Evolutionary conservation across 2,888 invertebrate genomes (phyloP).

Genomic region (Pammene fasciana): DNA sequence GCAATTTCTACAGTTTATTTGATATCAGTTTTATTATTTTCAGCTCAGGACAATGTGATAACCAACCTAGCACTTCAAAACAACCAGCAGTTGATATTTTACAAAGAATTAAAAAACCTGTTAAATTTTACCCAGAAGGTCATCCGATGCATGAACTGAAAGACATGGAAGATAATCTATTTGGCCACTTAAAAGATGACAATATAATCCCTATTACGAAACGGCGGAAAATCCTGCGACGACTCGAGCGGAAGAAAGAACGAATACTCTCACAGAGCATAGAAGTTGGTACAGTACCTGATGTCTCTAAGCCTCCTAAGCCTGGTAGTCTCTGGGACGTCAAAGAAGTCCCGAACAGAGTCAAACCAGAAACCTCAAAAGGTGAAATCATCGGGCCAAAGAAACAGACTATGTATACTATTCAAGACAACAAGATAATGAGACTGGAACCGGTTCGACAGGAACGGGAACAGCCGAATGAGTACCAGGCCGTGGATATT

Average conservation of each 20-base stretch:
- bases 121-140: conserved; percentile 65
- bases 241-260: conserved; percentile 73
- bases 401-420: conserved; percentile 75
- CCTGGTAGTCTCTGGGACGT: conserved; percentile 77
- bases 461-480: conserved; percentile 47
- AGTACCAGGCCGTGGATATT: conserved; percentile 67
- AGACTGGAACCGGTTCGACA: conserved; percentile 62
- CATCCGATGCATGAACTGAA: conserved; percentile 82
- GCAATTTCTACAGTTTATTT: too few relatives aligned
- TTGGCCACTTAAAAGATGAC: conserved; percentile 71
- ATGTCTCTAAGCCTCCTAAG: conserved; percentile 47
- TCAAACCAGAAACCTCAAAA: conserved; percentile 45
- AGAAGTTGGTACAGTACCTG: conserved; percentile 48
- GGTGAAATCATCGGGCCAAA: conserved; percentile 60
- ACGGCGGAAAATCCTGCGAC: conserved; percentile 74
- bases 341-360: conserved; percentile 54
- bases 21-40: conserved; percentile 39
- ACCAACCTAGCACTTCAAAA: conserved; percentile 50
- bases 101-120: conserved; percentile 50
- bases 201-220: conserved; percentile 69
- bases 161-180: conserved; percentile 75
- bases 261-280: conserved; percentile 58
- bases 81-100: conserved; percentile 52
- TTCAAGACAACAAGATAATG: conserved; percentile 78
- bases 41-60: conserved; percentile 50